Evolutionary conservation across 2,888 invertebrate genomes (phyloP), one percentile per base, ranked within the genome.

Genomic region (Leptinotarsa juncta): DNA sequence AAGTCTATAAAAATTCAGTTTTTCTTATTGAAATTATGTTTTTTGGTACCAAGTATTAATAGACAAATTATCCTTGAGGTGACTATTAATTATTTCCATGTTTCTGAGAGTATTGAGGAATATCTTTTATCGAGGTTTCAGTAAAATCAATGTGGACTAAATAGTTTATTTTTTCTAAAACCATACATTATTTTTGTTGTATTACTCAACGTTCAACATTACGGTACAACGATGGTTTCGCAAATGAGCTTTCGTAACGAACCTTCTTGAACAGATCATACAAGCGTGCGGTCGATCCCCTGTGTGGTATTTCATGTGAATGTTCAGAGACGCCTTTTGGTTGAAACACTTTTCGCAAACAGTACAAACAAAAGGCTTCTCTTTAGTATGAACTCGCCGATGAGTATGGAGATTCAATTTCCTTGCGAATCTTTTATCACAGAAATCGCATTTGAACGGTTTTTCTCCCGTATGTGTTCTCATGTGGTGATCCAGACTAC

Each of bases 211-310:
- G 32, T 7, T 32, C 0, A 7, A 32, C 7, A 32, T 32, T 32
- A 7, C 32, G 2, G 32, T 32, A 32, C 32, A 32, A 65, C 75
- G 80, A 86, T 3, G 88, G 85, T 78, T 87, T 85, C 82, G 88
- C 86, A 72, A 85, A 86, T 75, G 73, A 23, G 80, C 71, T 62
- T 65, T 74, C 3, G 81, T 79, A 62, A 79, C 77, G 71, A 82
- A 84, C 15, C 65, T 71, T 67, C 80, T 82, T 80, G 70, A 71
- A 77, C 86, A 86, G 3, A 83, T 71, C 26, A 78, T 74, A 77
- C 92, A 92, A 70, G 89, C 89, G 79, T 88, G 90, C 50, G 89
- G 90, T 77, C 89, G 90, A 48, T 90, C 89, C 16, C 89, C 85
- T 3, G 85, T 85, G 72, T 86, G 86, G 60, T 81, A 81, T 12